Evolutionary conservation across 2,113 vertebrate genomes (phyloP).

Genomic region (Labeo catla): DNA sequence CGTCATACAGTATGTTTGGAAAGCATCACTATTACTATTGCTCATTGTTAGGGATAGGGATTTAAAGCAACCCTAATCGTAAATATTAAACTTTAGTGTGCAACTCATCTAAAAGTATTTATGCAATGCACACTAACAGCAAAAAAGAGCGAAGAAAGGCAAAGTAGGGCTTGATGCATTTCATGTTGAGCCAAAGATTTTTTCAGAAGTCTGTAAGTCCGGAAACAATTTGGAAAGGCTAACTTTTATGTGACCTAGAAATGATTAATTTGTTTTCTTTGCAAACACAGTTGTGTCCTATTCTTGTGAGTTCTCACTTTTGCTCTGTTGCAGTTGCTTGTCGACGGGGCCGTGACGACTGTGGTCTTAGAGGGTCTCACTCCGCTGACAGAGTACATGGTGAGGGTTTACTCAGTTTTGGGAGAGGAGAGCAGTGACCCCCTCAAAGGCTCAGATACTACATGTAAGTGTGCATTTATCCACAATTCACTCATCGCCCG

Average conservation of each 20-base stretch:
- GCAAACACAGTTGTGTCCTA: not conserved
- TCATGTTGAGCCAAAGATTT: not conserved
- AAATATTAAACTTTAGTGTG: not conserved
- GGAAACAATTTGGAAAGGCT: not conserved
- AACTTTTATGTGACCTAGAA: not conserved
- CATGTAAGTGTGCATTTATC: constrained; percentile 79
- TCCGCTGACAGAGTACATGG: constrained; percentile 88
- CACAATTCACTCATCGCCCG: constrained; percentile 11
- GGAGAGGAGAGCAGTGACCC: constrained; percentile 93
- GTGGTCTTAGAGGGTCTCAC: constrained; percentile 85
- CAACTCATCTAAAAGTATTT: not conserved
- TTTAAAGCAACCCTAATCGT: not conserved
- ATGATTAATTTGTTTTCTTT: not conserved
- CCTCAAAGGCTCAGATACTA: constrained; percentile 87
- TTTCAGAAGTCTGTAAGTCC: not conserved
- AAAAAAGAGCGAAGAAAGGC: not conserved
- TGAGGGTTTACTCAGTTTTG: constrained; percentile 89
- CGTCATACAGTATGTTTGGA: too few species aligned
- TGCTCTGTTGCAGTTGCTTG: constrained; percentile 79
- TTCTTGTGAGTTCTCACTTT: constrained; percentile 9
- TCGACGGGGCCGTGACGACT: constrained; percentile 85
- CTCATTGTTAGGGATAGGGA: not conserved
- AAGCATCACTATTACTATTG: not conserved
- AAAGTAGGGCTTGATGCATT: not conserved
- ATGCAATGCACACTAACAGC: not conserved